phyloP scores from a whole-genome alignment of 2,888 invertebrate species.

The Nomada fucata region DNA sequence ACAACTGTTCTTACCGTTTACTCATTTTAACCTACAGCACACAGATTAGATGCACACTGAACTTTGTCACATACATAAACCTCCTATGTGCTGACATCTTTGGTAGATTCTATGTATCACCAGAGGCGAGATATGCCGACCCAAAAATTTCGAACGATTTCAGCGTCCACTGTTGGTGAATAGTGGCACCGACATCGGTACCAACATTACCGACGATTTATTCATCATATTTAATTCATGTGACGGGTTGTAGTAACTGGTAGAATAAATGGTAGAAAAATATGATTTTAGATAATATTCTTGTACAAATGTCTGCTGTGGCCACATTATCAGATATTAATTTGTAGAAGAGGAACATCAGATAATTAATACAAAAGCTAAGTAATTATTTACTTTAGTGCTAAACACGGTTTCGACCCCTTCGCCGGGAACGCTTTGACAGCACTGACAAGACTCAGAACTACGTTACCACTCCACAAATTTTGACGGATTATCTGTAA shows the following conservation, averaged over 20 bases:
- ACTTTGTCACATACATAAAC: background rate
- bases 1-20: conserved; percentile 36
- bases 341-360: background rate
- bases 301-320: background rate
- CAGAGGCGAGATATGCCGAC: background rate
- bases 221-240: too few relatives aligned
- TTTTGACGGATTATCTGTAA: background rate
- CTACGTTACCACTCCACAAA: conserved; percentile 3
- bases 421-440: too few relatives aligned
- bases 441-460: too few relatives aligned
- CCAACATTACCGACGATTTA: too few relatives aligned
- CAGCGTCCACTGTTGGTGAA: too few relatives aligned
- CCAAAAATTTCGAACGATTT: too few relatives aligned
- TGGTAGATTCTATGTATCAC: background rate
- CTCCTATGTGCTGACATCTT: conserved; percentile 7
- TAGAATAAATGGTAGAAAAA: background rate
- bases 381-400: conserved; percentile 1
- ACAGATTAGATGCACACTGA: background rate
- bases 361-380: background rate
- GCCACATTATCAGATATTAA: background rate
- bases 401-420: too few relatives aligned
- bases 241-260: background rate
- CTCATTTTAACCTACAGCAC: conserved; percentile 45
- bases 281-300: background rate
- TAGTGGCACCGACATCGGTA: too few relatives aligned